Conservation (phyloP, 2,797 vertebrate genomes). For the Cirrhinus molitorella region DNA sequence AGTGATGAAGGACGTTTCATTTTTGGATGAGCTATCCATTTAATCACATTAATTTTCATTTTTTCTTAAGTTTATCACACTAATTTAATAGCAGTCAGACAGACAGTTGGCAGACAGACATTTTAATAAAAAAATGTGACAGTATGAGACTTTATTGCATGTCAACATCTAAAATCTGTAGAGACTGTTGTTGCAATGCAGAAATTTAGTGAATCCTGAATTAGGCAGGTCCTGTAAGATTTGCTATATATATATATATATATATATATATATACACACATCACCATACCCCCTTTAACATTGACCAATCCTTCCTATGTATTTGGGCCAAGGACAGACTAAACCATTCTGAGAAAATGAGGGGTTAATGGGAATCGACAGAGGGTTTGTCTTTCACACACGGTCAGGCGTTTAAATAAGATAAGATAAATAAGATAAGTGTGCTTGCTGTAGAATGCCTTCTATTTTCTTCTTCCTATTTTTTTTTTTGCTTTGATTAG, state of each 20-base stretch:
- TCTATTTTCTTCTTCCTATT: neutral
- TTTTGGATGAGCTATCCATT: neutral
- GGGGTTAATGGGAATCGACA: conserved; percentile 2
- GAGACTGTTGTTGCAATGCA: neutral
- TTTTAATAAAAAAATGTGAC: neutral
- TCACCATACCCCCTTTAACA: conserved; percentile 41
- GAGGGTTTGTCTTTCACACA: conserved; percentile 44
- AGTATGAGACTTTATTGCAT: neutral
- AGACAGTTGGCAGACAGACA: neutral
- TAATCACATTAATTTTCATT: neutral
- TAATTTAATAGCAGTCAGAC: neutral
- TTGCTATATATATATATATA: neutral
- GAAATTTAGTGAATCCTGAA: neutral
- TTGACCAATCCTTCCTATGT: conserved; percentile 41
- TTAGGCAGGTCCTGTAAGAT: neutral
- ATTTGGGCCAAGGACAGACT: conserved; percentile 55
- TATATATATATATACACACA: neutral
- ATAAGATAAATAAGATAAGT: conserved; percentile 10
- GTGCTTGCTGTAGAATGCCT: neutral
- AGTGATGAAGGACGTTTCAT: neutral
- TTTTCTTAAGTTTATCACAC: too few species aligned
- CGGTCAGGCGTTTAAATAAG: conserved; percentile 20
- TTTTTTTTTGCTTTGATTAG: neutral
- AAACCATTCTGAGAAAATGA: conserved; percentile 38
- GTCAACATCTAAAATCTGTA: neutral